Base-by-base conservation (phyloP, 92 coral and sea anemone genomes). In the Epizoanthus rinbou region DNA sequence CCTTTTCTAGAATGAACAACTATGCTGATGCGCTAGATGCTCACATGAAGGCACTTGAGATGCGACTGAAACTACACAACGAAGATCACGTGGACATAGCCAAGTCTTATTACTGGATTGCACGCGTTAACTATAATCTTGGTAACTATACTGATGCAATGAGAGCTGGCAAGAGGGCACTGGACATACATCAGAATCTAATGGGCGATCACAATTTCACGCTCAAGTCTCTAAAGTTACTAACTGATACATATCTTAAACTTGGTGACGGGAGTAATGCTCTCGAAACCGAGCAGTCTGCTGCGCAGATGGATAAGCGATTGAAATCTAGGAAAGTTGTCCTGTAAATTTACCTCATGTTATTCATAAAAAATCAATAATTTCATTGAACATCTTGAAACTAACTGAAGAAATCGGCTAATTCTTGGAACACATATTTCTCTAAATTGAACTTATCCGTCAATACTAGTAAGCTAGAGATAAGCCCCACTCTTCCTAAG, bases 31-130 rank as follows among this genome's bases (percentile, higher is more conserved):
- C 65, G n/a, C 65, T 59, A 17, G 22, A 19, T 59, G 65, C 65
- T 59, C 65, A 59, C 65, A 17, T 23, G 8, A 59, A 59, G 65
- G 65, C 65, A 8, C 65, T 59, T 59, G 65, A 59, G 22, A 59
- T 59, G 8, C 65, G 65, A 0, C n/a, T 59, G 65, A 59, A 23
- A 23, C 3, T 59, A n/a, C 4, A 59, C 23, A 23, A 5, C n/a
- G 65, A 59, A 16, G 21, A 59, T 59, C 22, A 16, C 22, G 65
- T 17, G 65, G 45, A 41, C 45, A 59, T 7, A 59, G 65, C 65
- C 17, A 23, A 59, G 7, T 59, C 65, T 19, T 59, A 59, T 59
- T n/a, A 59, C 65, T 59, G 65, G 65, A 59, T 59, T 59, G 65
- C 2, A 17, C 22, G 1, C 22, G 65, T 7, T 3, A 59, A 59